phyloP scores from a whole-genome alignment of 2,888 invertebrate genomes.

The Parapristionchus giblindavisi region DNA sequence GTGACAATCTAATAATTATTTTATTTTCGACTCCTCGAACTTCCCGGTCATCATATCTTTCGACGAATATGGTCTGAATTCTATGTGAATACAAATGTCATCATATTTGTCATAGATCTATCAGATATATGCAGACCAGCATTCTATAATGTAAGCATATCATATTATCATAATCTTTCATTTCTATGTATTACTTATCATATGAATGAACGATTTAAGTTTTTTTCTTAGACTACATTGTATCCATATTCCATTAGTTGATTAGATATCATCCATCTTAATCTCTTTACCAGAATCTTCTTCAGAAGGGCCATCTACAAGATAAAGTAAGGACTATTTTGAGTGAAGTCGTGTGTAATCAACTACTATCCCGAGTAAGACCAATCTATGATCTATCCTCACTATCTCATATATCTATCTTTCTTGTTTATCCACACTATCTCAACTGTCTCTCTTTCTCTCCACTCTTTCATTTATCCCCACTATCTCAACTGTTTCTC shows the following conservation, averaged over 20 bases:
- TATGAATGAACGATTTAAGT: too few species aligned
- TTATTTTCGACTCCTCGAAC: slow-evolving; percentile 51
- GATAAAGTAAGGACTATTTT: slow-evolving; percentile 15
- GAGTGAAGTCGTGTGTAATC: background rate
- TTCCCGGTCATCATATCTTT: slow-evolving; percentile 58
- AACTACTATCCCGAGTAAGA: too few species aligned
- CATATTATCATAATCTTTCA: background rate
- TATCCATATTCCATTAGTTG: background rate
- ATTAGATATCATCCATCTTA: background rate
- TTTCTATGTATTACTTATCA: too few species aligned
- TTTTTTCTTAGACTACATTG: background rate
- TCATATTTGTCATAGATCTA: slow-evolving; percentile 53
- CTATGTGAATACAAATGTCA: slow-evolving; percentile 44
- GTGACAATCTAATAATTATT: background rate
- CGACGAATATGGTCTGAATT: slow-evolving; percentile 47
- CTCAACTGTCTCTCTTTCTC: background rate
- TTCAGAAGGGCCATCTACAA: slow-evolving; percentile 29
- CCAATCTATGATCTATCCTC: background rate
- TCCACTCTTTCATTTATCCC: background rate
- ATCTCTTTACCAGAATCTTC: background rate
- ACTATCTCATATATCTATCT: background rate
- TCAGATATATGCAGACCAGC: slow-evolving; percentile 52
- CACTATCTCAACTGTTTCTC: background rate
- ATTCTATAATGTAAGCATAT: slow-evolving; percentile 49
- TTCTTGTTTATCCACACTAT: background rate